Conservation (phyloP, 2,113 vertebrate genomes). For the Notechis scutatus region DNA sequence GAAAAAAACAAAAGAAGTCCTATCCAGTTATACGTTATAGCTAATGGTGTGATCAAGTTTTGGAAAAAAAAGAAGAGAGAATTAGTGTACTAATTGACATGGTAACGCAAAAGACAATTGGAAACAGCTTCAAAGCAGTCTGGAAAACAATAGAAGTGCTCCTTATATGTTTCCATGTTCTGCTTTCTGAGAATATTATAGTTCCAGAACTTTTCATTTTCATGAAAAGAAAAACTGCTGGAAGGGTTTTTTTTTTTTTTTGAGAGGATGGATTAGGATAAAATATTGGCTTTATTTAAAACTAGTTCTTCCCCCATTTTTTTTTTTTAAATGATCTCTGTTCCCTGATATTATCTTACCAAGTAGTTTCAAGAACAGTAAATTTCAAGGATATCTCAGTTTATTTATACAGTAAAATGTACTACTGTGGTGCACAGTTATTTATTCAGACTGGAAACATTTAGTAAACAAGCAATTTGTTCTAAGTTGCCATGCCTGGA, state of each 20-base stretch:
- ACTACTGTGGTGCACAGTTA: slow-evolving; percentile 32
- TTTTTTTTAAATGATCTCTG: background rate
- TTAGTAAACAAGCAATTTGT: slow-evolving; percentile 46
- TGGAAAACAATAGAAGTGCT: background rate
- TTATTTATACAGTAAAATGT: background rate
- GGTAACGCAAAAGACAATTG: background rate
- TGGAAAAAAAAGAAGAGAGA: background rate
- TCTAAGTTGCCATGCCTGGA: slow-evolving; percentile 27
- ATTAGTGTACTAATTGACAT: background rate
- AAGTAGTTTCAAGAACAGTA: slow-evolving; percentile 25
- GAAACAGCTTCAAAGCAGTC: background rate
- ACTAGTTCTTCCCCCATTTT: background rate
- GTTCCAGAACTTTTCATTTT: background rate
- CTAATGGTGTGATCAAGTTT: background rate
- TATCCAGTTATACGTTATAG: background rate
- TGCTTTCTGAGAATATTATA: slow-evolving; percentile 3
- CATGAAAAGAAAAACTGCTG: slow-evolving; percentile 19
- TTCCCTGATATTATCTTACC: slow-evolving; percentile 3
- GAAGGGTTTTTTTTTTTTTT: background rate
- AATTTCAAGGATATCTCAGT: slow-evolving; percentile 38
- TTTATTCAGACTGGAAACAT: slow-evolving; percentile 39
- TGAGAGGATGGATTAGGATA: background rate
- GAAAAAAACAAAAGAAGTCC: background rate
- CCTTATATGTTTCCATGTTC: slow-evolving; percentile 6
- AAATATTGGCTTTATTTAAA: background rate